These are phyloP conservation scores for Rousettus leschenaultii DNA, from an alignment of 2,113 vertebrate species.

Conservation along the genomic window DNA sequence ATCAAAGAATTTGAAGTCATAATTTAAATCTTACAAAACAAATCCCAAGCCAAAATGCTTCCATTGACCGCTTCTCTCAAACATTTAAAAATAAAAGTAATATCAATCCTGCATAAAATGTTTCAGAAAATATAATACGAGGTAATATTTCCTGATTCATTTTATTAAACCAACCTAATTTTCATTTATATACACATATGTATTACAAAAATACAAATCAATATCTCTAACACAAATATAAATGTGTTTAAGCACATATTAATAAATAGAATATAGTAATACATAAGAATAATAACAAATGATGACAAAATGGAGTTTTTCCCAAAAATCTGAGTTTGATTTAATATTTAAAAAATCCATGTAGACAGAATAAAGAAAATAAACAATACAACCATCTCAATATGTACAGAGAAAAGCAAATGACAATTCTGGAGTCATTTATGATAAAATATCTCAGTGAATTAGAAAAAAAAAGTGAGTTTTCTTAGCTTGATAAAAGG, in stretches of 20 bases:
- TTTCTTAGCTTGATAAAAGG: neutral
- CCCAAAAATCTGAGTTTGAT: neutral
- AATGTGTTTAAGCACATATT: neutral
- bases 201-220: neutral
- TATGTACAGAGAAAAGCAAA: neutral
- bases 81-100: neutral
- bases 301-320: neutral
- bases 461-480: neutral
- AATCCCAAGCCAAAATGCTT: neutral
- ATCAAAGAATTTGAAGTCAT: neutral
- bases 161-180: neutral
- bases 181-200: neutral
- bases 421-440: neutral
- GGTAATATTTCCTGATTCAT: neutral
- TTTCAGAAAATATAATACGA: neutral
- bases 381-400: neutral
- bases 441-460: neutral
- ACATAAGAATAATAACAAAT: neutral
- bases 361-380: neutral
- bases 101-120: neutral
- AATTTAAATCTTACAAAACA: neutral
- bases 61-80: neutral
- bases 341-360: neutral
- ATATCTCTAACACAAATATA: neutral
- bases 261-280: neutral